These are phyloP conservation scores for Eustalomyia histrio DNA, from an alignment of 2,888 invertebrate genomes.

Conservation along the genomic window DNA sequence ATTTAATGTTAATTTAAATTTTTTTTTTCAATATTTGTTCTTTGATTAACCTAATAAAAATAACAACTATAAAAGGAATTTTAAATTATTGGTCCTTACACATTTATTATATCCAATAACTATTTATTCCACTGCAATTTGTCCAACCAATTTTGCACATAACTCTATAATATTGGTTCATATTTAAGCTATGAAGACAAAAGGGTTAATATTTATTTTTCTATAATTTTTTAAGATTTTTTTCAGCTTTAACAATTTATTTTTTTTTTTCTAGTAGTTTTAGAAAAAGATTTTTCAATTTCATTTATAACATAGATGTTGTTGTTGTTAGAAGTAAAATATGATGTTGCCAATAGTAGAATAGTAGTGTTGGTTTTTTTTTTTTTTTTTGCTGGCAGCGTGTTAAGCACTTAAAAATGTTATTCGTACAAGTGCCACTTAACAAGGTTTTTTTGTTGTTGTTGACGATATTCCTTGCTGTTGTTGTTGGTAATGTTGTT, in stretches of 20 bases:
- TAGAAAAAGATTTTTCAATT: constrained; percentile 48
- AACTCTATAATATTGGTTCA: too few species aligned
- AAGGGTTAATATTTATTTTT: background rate
- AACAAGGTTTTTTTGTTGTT: constrained; percentile 42
- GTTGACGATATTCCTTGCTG: constrained; percentile 22
- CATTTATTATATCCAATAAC: too few species aligned
- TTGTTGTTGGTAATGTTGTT: constrained; percentile 37
- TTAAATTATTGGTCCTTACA: too few species aligned
- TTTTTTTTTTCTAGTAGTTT: constrained; percentile 5
- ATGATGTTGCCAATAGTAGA: constrained; percentile 52
- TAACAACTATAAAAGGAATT: background rate
- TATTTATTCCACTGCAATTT: too few species aligned
- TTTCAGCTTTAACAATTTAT: constrained; percentile 46
- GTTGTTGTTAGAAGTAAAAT: constrained; percentile 30
- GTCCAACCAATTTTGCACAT: too few species aligned
- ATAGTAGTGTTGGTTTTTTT: constrained; percentile 7
- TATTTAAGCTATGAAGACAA: background rate
- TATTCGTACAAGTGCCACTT: constrained; percentile 63
- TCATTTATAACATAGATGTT: constrained; percentile 39
- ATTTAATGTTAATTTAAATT: too few species aligned
- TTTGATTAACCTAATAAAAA: background rate
- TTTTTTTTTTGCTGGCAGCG: constrained; percentile 51
- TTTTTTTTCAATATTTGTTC: too few species aligned
- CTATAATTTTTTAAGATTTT: constrained; percentile 12
- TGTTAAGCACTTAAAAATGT: constrained; percentile 64